phyloP scores from a whole-genome alignment of 2,888 invertebrate species.

The Agriopis leucophaearia region DNA sequence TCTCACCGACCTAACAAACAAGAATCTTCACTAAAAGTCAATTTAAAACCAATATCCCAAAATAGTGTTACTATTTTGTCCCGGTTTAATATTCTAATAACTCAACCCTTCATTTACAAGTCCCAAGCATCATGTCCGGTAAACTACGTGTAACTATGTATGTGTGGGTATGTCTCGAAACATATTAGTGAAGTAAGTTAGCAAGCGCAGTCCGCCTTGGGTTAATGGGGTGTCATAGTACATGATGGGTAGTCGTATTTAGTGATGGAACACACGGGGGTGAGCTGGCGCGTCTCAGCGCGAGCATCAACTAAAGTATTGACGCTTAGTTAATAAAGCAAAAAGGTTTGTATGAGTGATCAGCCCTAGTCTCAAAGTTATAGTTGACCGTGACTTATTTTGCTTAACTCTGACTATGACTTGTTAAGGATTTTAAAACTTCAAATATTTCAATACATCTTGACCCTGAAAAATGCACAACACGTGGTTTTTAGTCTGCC shows the following conservation, averaged over 20 bases:
- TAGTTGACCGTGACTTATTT: no score
- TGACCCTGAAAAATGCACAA: no score
- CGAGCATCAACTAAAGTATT: constrained; percentile 5
- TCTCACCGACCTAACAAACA: neutral
- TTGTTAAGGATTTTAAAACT: no score
- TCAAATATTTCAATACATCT: no score
- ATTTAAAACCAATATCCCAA: constrained; percentile 29
- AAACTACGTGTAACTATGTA: constrained; percentile 28
- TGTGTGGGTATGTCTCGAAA: constrained; percentile 63
- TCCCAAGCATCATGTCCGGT: constrained; percentile 56
- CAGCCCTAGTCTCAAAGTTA: neutral
- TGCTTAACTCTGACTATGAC: no score
- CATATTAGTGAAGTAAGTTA: constrained; percentile 75
- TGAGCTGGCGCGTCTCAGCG: constrained; percentile 4
- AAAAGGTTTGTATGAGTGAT: neutral
- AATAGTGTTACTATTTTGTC: constrained; percentile 32
- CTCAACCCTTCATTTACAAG: constrained; percentile 60
- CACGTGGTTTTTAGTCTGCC: no score
- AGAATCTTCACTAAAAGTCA: constrained; percentile 17
- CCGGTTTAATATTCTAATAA: constrained; percentile 48
- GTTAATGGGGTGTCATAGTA: constrained; percentile 83
- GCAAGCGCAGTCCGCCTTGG: constrained; percentile 67
- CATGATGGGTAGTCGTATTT: constrained; percentile 73
- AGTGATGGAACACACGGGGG: constrained; percentile 38
- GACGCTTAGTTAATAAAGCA: neutral